Base-by-base conservation (phyloP, 2,113 vertebrate species). In the Syngnathus floridae region DNA sequence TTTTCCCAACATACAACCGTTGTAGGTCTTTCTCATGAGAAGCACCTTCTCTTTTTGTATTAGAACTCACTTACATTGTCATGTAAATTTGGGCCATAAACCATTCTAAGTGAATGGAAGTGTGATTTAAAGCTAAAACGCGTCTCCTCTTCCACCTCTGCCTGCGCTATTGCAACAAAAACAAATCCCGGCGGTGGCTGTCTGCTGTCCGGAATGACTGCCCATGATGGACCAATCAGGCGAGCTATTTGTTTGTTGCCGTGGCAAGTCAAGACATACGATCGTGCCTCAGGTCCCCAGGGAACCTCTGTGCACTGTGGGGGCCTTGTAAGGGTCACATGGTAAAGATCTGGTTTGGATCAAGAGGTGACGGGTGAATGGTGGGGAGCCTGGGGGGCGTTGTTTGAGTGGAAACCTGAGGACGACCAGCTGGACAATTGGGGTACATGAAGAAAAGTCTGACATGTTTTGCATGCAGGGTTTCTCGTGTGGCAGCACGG, bases 341-440 rank as follows among this genome's bases (percentile, higher is more conserved):
- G 76, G 80, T 79, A 85, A 77, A 79, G 74, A 81, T 85, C 72
- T 86, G 78, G 79, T 79, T 80, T 80, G 51, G 75, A 87, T 81
- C 80, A 74, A 54, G 69, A 61, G 55, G 17, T 69, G 43, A 31
- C 12, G 46, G 36, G 5, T 48, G 52, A 38, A 59, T 38, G 26
- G 2, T 57, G 64, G 49, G 43, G 51, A 49, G 45, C 48, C 21
- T 1, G 64, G 60, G 64, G 52, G 36, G 59, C 62, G 38, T 1
- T 11, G n/a, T 60, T 31, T 31, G 35, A 41, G 66, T 48, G 62
- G 83, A 79, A 85, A 83, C 55, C 58, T 65, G 72, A 87, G 77
- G 62, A 41, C 37, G 59, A 60, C 63, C 59, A 78, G 75, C 73
- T 78, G 22, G 60, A 3, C 5, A 35, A 59, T 37, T 14, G 55